These are phyloP conservation scores for Syndactyla subalaris DNA, from an alignment of 2,797 vertebrate genomes.

Conservation along the genomic window DNA sequence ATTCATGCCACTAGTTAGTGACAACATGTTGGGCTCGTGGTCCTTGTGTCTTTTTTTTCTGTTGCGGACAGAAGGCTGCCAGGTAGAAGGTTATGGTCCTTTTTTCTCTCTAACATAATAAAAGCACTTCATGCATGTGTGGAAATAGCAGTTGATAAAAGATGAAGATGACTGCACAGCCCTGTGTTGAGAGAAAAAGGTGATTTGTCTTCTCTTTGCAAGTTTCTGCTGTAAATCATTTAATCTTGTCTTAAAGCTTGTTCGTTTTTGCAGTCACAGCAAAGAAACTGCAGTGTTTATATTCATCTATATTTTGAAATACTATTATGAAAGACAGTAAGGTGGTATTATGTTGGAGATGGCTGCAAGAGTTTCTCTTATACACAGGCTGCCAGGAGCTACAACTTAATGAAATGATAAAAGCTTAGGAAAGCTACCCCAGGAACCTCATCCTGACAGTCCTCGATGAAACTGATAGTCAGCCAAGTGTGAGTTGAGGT, in stretches of 20 bases:
- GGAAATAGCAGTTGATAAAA: slow-evolving; percentile 22
- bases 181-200: not conserved
- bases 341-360: not conserved
- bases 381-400: not conserved
- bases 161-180: not conserved
- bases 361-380: not conserved
- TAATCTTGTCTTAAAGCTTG: not conserved
- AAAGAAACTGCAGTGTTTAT: not conserved
- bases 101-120: not conserved
- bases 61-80: not conserved
- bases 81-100: slow-evolving; percentile 17
- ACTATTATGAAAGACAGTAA: not conserved
- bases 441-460: not conserved
- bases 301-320: slow-evolving; percentile 3
- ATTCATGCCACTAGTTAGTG: not conserved
- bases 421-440: not conserved
- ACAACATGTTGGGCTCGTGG: not conserved
- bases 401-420: not conserved
- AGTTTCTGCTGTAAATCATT: slow-evolving; percentile 3
- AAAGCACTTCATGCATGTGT: not conserved
- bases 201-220: slow-evolving; percentile 4
- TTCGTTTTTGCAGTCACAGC: not conserved
- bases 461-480: not conserved
- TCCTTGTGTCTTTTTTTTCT: not conserved
- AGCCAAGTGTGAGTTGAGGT: not conserved